A percentile compares a stretch with the other conserved stretches of the same genome.
Conservation (phyloP, 2,888 invertebrate species). For the Trissoscelio sp. region DNA sequence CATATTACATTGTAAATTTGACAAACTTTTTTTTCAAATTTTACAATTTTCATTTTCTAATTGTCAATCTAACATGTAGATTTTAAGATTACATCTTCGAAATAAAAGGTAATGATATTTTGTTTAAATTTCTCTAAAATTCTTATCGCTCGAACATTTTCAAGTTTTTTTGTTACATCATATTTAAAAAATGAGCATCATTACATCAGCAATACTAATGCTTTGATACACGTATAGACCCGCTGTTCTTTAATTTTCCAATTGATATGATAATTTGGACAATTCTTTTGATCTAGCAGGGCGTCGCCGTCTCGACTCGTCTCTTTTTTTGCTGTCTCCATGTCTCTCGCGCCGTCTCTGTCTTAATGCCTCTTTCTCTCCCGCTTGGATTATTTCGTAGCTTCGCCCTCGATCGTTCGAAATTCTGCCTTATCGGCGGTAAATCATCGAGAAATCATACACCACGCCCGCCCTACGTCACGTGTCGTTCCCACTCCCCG, state of each 20-base stretch:
- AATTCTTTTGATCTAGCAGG: slow-evolving; percentile 31
- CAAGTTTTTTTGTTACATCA: neutral
- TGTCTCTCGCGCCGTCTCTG: neutral
- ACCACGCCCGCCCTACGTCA: slow-evolving; percentile 28
- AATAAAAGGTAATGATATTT: too few species aligned
- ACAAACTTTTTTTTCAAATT: too few species aligned
- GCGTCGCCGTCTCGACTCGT: slow-evolving; percentile 29
- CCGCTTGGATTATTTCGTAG: slow-evolving; percentile 24
- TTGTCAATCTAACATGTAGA: too few species aligned
- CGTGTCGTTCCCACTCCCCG: slow-evolving; percentile 28
- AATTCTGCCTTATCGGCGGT: slow-evolving; percentile 52
- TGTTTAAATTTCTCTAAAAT: too few species aligned
- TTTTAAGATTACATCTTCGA: too few species aligned
- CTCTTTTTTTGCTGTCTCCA: neutral
- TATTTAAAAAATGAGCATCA: neutral
- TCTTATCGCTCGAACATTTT: too few species aligned
- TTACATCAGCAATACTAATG: slow-evolving; percentile 1
- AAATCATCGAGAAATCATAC: slow-evolving; percentile 55
- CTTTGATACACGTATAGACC: slow-evolving; percentile 2
- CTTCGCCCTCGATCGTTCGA: slow-evolving; percentile 38
- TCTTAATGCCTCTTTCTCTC: neutral
- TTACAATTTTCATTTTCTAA: too few species aligned
- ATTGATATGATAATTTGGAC: slow-evolving; percentile 39
- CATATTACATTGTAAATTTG: too few species aligned
- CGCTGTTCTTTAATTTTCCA: slow-evolving; percentile 23